Evolutionary conservation across 2,888 invertebrate genomes (phyloP).

Genomic region (Acleris holmiana): DNA sequence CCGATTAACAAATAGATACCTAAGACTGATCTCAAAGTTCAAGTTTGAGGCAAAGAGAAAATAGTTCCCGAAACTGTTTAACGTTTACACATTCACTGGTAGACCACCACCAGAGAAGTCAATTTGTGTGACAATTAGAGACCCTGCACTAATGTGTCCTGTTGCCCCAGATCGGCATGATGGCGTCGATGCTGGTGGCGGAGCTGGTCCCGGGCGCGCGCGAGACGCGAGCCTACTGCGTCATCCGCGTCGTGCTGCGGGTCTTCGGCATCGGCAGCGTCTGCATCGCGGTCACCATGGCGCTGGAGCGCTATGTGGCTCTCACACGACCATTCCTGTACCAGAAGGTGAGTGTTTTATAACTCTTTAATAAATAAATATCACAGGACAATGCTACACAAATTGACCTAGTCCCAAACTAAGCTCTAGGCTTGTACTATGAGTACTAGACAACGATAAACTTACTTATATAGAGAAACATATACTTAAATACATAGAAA

Average conservation of each 20-base stretch:
- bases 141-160: neutral
- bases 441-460: too few species aligned
- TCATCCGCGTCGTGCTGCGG: conserved; percentile 88
- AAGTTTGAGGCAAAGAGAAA: neutral
- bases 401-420: too few species aligned
- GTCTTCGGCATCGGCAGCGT: conserved; percentile 94
- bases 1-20: too few species aligned
- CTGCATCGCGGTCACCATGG: conserved; percentile 95
- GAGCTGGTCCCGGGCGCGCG: conserved; percentile 66
- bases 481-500: too few species aligned
- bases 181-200: conserved; percentile 87
- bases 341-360: conserved; percentile 88
- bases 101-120: too few species aligned
- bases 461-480: too few species aligned
- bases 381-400: too few species aligned
- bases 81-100: too few species aligned
- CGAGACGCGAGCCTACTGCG: conserved; percentile 83
- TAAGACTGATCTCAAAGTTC: too few species aligned
- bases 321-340: conserved; percentile 94
- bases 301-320: conserved; percentile 93
- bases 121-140: neutral
- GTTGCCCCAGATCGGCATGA: conserved; percentile 87
- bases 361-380: too few species aligned
- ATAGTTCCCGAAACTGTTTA: neutral
- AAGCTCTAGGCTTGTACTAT: too few species aligned